A percentile compares a stretch with the other conserved stretches of the same genome.
Evolutionary conservation across 1,140 invertebrate species (phyloP).

Genomic region (Ooceraea biroi): DNA sequence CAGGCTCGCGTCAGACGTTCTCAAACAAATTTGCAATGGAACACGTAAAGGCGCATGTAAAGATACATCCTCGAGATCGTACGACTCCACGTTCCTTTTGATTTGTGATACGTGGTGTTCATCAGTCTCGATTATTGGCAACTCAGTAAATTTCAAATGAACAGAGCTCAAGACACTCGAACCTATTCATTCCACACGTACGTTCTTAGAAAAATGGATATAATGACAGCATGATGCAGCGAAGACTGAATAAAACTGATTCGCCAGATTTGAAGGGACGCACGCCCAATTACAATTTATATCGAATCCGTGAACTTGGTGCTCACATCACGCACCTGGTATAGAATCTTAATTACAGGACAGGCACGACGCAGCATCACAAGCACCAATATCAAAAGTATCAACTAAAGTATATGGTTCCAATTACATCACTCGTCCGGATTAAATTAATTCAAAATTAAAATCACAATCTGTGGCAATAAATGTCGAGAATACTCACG

Average conservation of each 20-base stretch:
- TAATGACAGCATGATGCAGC: neutral
- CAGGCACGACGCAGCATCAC: neutral
- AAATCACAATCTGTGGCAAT: too few relatives aligned
- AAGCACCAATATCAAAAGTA: too few relatives aligned
- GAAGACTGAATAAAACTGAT: constrained; percentile 44
- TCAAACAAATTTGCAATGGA: neutral
- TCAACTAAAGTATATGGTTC: too few relatives aligned
- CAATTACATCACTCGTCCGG: too few relatives aligned
- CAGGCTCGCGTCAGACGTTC: neutral
- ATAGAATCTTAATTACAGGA: constrained; percentile 21
- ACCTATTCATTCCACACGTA: neutral
- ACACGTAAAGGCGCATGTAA: neutral
- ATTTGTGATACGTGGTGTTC: neutral
- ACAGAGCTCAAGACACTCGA: neutral
- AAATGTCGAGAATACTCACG: neutral
- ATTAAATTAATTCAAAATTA: too few relatives aligned
- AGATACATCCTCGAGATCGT: neutral
- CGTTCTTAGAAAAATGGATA: neutral
- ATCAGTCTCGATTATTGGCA: neutral
- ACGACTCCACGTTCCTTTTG: neutral
- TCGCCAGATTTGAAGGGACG: constrained; percentile 45
- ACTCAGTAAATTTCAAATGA: neutral
- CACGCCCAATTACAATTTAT: constrained; percentile 8
- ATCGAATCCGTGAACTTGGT: constrained; percentile 2
- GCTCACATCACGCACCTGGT: constrained; percentile 23